Conservation (phyloP, 2,888 invertebrate species). For the Drosophila meridionalis region DNA sequence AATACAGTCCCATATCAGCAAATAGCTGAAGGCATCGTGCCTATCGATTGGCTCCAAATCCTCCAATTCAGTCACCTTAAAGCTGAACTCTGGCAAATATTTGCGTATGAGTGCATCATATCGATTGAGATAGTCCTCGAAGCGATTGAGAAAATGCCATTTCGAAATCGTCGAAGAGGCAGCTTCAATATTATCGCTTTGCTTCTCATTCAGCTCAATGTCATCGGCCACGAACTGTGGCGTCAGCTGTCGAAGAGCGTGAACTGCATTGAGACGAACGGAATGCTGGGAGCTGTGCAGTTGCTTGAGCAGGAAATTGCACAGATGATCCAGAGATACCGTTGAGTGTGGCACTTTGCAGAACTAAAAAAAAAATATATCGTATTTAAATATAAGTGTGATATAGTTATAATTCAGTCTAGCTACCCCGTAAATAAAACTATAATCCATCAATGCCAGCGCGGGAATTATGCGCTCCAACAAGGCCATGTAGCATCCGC, state of each 20-base stretch:
- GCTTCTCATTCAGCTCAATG: slow-evolving; percentile 76
- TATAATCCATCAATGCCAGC: slow-evolving; percentile 78
- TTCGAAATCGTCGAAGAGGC: slow-evolving; percentile 50
- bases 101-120: slow-evolving; percentile 77
- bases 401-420: not conserved
- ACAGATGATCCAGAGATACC: slow-evolving; percentile 77
- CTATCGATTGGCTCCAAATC: slow-evolving; percentile 75
- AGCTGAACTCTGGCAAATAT: slow-evolving; percentile 83
- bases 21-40: slow-evolving; percentile 87
- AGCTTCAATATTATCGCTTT: slow-evolving; percentile 66
- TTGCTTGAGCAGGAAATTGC: slow-evolving; percentile 80
- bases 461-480: slow-evolving; percentile 72
- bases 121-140: slow-evolving; percentile 78
- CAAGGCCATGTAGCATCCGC: slow-evolving; percentile 60
- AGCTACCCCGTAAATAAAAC: slow-evolving; percentile 75
- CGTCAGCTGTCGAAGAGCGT: slow-evolving; percentile 77
- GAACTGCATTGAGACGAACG: slow-evolving; percentile 73
- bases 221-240: slow-evolving; percentile 81
- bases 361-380: slow-evolving; percentile 59
- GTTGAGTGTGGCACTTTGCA: slow-evolving; percentile 74
- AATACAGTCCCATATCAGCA: slow-evolving; percentile 90
- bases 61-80: slow-evolving; percentile 82
- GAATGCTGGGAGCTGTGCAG: slow-evolving; percentile 73
- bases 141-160: slow-evolving; percentile 83
- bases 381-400: not conserved